Evolutionary conservation across 2,797 vertebrate species (phyloP).

Genomic region (Chrysocyon brachyurus): DNA sequence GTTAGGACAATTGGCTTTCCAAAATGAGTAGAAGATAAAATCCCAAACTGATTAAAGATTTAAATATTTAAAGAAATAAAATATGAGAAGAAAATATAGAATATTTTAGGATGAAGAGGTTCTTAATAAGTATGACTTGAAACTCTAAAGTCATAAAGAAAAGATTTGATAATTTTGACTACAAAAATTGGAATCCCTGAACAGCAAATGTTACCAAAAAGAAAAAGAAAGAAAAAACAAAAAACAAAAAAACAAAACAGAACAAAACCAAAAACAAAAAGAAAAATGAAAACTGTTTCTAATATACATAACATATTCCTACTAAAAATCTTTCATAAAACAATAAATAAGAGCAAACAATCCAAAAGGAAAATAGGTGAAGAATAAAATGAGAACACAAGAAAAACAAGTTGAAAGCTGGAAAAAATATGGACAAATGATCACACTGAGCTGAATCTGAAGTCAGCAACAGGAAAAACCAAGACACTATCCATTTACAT

Average conservation of each 20-base stretch:
- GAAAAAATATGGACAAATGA: background rate
- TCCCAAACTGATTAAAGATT: background rate
- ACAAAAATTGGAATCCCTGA: background rate
- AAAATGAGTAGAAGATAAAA: constrained; percentile 45
- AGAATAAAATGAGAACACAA: background rate
- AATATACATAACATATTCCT: background rate
- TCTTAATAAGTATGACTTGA: background rate
- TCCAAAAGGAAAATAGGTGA: background rate
- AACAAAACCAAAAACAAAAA: background rate
- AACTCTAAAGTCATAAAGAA: background rate
- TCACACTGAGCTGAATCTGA: background rate
- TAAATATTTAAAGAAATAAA: constrained; percentile 3
- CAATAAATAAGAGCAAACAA: background rate
- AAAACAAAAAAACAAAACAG: too few species aligned
- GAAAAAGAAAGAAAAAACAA: background rate
- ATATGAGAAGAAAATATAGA: background rate
- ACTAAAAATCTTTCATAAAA: background rate
- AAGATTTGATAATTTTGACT: background rate
- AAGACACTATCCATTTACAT: background rate
- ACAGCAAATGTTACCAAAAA: background rate
- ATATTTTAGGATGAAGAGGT: background rate
- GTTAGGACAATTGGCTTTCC: background rate
- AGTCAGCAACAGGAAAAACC: background rate
- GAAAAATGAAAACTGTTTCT: background rate
- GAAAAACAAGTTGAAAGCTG: background rate